Evolutionary conservation across 2,797 vertebrate species (phyloP).

Genomic region (Borostomias antarcticus): DNA sequence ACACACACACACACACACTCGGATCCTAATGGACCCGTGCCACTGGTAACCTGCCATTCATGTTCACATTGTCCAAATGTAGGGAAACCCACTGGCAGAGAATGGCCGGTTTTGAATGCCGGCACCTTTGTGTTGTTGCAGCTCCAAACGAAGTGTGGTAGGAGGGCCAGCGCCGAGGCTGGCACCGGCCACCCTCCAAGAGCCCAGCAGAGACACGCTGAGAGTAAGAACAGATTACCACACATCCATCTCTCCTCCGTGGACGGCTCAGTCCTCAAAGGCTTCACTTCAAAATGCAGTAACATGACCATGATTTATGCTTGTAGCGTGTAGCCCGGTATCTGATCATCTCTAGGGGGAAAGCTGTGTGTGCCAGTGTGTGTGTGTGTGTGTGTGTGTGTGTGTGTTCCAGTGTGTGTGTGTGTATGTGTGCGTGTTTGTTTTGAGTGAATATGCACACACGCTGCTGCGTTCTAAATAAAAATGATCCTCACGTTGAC

Average conservation of each 20-base stretch:
- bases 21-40: constrained; percentile 3
- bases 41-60: background rate
- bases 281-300: constrained; percentile 2
- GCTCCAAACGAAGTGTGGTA: background rate
- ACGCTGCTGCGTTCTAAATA: too few species aligned
- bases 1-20: background rate
- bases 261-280: background rate
- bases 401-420: constrained; percentile 10
- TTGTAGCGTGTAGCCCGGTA: background rate
- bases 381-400: constrained; percentile 13
- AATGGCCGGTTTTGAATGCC: background rate
- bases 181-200: too few species aligned
- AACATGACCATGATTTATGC: background rate
- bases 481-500: too few species aligned
- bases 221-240: background rate
- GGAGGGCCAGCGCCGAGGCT: constrained; percentile 1
- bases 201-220: background rate
- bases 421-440: constrained; percentile 18
- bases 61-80: constrained; percentile 4
- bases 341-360: background rate
- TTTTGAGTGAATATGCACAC: too few species aligned
- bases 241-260: background rate
- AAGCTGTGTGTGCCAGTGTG: constrained; percentile 9
- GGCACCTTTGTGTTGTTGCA: background rate
- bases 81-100: background rate